phyloP scores from a whole-genome alignment of 1,140 invertebrate genomes.

The Acromyrmex charruanus region DNA sequence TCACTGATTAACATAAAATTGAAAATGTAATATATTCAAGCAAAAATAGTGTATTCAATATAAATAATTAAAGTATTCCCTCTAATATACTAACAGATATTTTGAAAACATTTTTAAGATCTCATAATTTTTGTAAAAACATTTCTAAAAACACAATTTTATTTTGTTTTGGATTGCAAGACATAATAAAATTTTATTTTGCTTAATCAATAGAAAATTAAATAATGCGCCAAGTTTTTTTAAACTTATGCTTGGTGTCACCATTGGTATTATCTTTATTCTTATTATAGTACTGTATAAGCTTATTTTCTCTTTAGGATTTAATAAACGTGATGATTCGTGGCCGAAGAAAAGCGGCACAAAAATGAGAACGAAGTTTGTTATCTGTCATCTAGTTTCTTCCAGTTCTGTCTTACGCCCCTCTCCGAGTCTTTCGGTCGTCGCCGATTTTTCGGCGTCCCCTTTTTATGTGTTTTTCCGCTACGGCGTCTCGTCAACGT shows the following conservation, averaged over 20 bases:
- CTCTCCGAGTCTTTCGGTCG: slow-evolving; percentile 49
- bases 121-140: neutral
- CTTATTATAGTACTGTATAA: slow-evolving; percentile 6
- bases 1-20: slow-evolving; percentile 13
- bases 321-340: slow-evolving; percentile 54
- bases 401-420: slow-evolving; percentile 42
- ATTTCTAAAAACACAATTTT: neutral
- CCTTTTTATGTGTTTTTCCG: slow-evolving; percentile 67
- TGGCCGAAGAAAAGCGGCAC: slow-evolving; percentile 15
- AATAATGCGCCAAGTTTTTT: neutral
- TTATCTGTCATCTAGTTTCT: slow-evolving; percentile 71
- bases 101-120: neutral
- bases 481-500: slow-evolving; percentile 45
- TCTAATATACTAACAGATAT: neutral
- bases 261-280: neutral
- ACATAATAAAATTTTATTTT: neutral
- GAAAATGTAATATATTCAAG: neutral
- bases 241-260: neutral
- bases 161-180: neutral
- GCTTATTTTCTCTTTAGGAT: slow-evolving; percentile 57
- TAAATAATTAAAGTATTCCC: neutral
- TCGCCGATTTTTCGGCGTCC: slow-evolving; percentile 68
- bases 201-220: neutral
- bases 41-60: neutral
- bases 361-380: slow-evolving; percentile 68